phyloP scores from a whole-genome alignment of 2,888 invertebrate genomes.

The Mimas tiliae region DNA sequence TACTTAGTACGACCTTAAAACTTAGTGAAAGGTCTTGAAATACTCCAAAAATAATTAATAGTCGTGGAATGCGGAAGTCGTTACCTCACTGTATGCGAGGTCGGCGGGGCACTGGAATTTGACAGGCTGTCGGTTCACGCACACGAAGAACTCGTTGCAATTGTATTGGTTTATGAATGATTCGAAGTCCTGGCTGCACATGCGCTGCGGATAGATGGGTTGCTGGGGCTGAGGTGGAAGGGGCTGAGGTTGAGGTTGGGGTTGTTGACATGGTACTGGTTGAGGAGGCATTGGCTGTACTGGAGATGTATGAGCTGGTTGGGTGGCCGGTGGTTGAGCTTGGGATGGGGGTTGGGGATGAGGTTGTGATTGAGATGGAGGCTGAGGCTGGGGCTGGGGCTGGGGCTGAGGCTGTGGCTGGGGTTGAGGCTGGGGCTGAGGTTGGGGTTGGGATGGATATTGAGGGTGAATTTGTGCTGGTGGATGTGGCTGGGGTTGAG shows the following conservation, averaged over 20 bases:
- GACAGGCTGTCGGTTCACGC: conserved; percentile 83
- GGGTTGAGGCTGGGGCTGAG: conserved; percentile 30
- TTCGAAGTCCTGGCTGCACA: conserved; percentile 85
- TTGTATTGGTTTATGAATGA: conserved; percentile 85
- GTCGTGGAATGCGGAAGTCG: conserved; percentile 37
- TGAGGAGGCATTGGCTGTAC: conserved; percentile 26
- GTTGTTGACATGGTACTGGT: conserved; percentile 32
- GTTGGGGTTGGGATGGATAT: neutral
- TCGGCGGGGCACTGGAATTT: conserved; percentile 87
- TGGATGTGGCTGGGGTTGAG: conserved; percentile 29
- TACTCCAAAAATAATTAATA: conserved; percentile 27
- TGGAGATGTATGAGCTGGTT: conserved; percentile 1
- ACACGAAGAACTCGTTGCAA: conserved; percentile 88
- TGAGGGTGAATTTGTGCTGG: neutral
- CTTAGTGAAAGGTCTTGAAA: conserved; percentile 35
- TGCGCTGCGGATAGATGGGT: conserved; percentile 32
- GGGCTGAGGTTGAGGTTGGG: conserved; percentile 31
- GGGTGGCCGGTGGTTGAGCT: conserved; percentile 31
- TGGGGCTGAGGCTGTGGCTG: conserved; percentile 34
- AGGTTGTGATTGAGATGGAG: conserved; percentile 21
- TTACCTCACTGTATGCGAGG: conserved; percentile 86
- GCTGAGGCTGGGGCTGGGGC: conserved; percentile 1
- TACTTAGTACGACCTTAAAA: neutral
- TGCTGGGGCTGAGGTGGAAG: conserved; percentile 12
- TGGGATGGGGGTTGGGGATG: conserved; percentile 36